Evolutionary conservation across 2,113 vertebrate species (phyloP).

Genomic region (Turdus rufiventris): DNA sequence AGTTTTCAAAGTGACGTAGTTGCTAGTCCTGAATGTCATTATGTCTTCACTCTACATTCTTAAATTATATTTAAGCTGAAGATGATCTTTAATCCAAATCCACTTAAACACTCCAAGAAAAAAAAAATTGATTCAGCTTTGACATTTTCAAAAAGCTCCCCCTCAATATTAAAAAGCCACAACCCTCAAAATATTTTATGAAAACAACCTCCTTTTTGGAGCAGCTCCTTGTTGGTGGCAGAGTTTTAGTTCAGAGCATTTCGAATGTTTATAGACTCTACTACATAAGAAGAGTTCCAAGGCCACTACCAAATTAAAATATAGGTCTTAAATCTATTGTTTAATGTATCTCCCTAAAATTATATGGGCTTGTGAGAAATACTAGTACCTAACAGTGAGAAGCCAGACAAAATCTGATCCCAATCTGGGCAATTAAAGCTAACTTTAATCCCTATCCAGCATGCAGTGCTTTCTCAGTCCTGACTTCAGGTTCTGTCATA

Average conservation of each 20-base stretch:
- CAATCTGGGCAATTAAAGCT: not conserved
- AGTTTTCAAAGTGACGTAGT: not conserved
- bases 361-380: not conserved
- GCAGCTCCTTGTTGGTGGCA: not conserved
- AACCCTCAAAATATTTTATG: not conserved
- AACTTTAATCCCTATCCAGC: not conserved
- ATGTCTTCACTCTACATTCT: not conserved
- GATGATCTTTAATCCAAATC: slow-evolving; percentile 2
- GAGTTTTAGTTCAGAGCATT: not conserved
- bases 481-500: not conserved
- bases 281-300: not conserved
- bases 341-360: not conserved
- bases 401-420: not conserved
- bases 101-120: not conserved
- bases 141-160: not conserved
- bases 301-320: not conserved
- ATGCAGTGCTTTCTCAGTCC: not conserved
- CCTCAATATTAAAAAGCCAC: not conserved
- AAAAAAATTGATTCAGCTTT: not conserved
- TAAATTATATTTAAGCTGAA: not conserved
- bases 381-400: not conserved
- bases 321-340: not conserved
- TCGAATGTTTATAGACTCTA: not conserved
- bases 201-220: not conserved
- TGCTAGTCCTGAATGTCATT: not conserved